Evolutionary conservation across 2,113 vertebrate genomes (phyloP), one percentile per base, ranked within the genome.

Genomic region (Speoplatyrhinus poulsoni): DNA sequence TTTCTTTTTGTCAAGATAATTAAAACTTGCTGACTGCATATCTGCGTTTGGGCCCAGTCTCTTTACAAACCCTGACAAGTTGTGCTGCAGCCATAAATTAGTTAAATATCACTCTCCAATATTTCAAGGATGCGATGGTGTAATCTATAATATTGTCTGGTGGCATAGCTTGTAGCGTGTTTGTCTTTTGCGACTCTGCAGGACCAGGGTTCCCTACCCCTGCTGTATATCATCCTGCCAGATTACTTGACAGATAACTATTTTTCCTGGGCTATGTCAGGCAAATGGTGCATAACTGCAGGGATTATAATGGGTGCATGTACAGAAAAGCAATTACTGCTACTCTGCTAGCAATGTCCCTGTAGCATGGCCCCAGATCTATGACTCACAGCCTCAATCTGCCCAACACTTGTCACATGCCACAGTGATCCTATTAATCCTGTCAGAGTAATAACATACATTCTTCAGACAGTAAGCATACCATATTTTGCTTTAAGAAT

Each of bases 251-350:
- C 12, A 49, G 48, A 47, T 80, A 83, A 68, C 80, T 64, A 77
- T 80, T 84, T 79, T 81, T 69, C 70, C 10, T 12, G n/a, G 13
- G 46, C 53, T 72, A 19, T 3, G 63, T 66, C 68, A 69, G 46
- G 12, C 16, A 62, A 46, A 56, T 49, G 67, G 67, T 63, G 65
- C 59, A 55, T 41, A 65, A 79, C 54, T 69, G 46, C 16, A 72
- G 69, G 71, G 75, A n/a, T 49, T 56, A 49, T 56, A 59, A 68
- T 67, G 41, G 64, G 47, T 33, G 33, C 46, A 72, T 52, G 64
- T 48, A 41, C 16, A 70, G 41, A 55, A 57, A 69, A 53, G 52
- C 32, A 41, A 41, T 65, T 69, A 54, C 46, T 60, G 63, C 3
- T 0, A 19, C n/a, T n/a, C n/a, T n/a, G n/a, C n/a, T n/a, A 46